Percentiles rank a stretch among this genome's conserved stretches.
Evolutionary conservation across 2,888 invertebrate species (phyloP).

Genomic region (Pollenia griseotomentosa): DNA sequence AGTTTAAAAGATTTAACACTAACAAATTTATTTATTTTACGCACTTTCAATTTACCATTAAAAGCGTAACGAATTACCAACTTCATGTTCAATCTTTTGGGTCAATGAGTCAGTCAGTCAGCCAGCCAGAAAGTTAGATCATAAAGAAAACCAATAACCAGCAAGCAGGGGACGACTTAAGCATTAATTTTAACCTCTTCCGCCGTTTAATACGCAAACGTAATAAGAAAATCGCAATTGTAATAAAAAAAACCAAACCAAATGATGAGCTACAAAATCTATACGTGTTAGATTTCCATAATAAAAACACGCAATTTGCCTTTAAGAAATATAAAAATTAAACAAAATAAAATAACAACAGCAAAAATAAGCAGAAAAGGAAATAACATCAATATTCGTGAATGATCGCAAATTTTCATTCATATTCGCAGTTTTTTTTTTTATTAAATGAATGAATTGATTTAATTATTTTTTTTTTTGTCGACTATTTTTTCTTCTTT

Average conservation of each 20-base stretch:
- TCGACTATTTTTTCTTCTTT: constrained; percentile 35
- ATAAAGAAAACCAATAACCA: constrained; percentile 61
- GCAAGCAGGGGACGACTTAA: constrained; percentile 47
- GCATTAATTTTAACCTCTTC: constrained; percentile 32
- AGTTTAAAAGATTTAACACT: constrained; percentile 51
- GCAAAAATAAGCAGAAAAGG: constrained; percentile 56
- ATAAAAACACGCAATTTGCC: constrained; percentile 13
- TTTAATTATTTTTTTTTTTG: constrained; percentile 24
- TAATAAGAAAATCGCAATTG: constrained; percentile 24
- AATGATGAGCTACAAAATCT: no score
- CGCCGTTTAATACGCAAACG: not conserved
- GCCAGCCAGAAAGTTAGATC: not conserved
- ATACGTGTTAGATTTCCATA: constrained; percentile 14
- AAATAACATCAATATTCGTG: constrained; percentile 68
- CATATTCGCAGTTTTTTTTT: constrained; percentile 14
- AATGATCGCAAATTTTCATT: constrained; percentile 69
- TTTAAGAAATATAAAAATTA: not conserved
- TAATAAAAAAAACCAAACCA: not conserved
- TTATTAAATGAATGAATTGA: constrained; percentile 44
- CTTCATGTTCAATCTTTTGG: constrained; percentile 32
- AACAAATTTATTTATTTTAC: constrained; percentile 56
- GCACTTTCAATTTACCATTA: constrained; percentile 74
- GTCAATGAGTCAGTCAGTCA: constrained; percentile 9
- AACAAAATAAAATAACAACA: not conserved
- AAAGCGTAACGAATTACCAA: constrained; percentile 74